A percentile compares a stretch with the other conserved stretches of the same genome.
These are phyloP conservation scores for Drosophila nasuta DNA, from an alignment of 1,140 invertebrate genomes.

Conservation along the genomic window DNA sequence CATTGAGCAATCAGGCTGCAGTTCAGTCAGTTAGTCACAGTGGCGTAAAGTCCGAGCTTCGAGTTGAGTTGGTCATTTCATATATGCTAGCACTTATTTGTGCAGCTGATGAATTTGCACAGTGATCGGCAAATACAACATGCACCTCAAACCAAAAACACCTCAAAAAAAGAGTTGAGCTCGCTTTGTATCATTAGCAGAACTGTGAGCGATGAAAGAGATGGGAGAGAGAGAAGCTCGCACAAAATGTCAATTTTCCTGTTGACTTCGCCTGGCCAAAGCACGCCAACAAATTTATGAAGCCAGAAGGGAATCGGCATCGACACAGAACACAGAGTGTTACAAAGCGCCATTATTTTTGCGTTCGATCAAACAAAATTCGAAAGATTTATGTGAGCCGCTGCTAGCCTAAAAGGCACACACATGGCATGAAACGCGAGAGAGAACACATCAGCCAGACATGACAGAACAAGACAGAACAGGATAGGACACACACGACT, in stretches of 20 bases:
- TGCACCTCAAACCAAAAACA: neutral
- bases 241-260: conserved; percentile 75
- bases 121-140: conserved; percentile 21
- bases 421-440: conserved; percentile 43
- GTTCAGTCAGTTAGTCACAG: conserved; percentile 24
- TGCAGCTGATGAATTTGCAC: conserved; percentile 53
- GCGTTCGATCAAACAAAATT: conserved; percentile 81
- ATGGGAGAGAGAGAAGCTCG: conserved; percentile 11
- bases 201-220: conserved; percentile 4
- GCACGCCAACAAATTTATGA: conserved; percentile 66
- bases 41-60: neutral
- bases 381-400: conserved; percentile 67
- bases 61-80: conserved; percentile 12
- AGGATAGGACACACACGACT: conserved; percentile 23
- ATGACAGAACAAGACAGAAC: conserved; percentile 15
- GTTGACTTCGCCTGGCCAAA: conserved; percentile 60
- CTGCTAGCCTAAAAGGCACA: conserved; percentile 70
- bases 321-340: conserved; percentile 26
- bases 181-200: conserved; percentile 68
- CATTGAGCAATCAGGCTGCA: conserved; percentile 36
- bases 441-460: conserved; percentile 20
- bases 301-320: conserved; percentile 35
- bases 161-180: neutral
- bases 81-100: conserved; percentile 44
- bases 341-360: conserved; percentile 79